Percentiles rank a stretch among this genome's conserved stretches.
phyloP scores from a whole-genome alignment of 2,113 vertebrate species.

The Dasypus novemcinctus region DNA sequence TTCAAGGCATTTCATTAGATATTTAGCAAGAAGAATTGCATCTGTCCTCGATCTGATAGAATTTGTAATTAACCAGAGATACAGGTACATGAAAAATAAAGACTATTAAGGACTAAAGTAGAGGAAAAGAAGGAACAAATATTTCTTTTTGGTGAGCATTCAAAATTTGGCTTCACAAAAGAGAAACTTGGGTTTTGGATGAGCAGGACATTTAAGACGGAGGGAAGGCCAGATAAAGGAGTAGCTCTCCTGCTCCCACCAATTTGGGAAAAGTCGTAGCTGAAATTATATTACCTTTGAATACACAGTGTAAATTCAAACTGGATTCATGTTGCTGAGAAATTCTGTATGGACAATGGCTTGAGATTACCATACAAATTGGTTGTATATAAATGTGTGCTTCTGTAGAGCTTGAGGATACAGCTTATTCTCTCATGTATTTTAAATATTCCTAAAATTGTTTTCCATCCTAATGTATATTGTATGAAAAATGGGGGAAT shows the following conservation, averaged over 20 bases:
- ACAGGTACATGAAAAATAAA: neutral
- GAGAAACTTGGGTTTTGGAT: neutral
- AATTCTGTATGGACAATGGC: conserved; percentile 31
- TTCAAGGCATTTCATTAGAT: neutral
- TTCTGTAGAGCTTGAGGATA: neutral
- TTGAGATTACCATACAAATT: conserved; percentile 67
- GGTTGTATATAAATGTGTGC: conserved; percentile 51
- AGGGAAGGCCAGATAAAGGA: neutral
- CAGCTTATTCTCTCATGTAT: neutral
- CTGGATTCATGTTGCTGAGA: conserved; percentile 13
- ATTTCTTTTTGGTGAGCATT: neutral
- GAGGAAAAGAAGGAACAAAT: neutral
- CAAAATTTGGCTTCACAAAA: neutral
- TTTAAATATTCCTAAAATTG: conserved; percentile 47
- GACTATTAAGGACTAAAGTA: neutral
- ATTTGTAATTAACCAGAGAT: neutral
- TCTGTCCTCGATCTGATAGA: neutral
- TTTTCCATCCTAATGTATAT: neutral
- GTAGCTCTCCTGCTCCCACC: neutral
- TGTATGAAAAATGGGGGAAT: neutral
- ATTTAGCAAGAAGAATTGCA: neutral
- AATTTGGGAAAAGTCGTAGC: conserved; percentile 25
- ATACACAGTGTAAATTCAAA: conserved; percentile 44
- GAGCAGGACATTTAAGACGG: neutral
- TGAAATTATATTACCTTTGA: conserved; percentile 34